Evolutionary conservation across 2,888 invertebrate genomes (phyloP).

Genomic region (Patella ulyssiponensis): DNA sequence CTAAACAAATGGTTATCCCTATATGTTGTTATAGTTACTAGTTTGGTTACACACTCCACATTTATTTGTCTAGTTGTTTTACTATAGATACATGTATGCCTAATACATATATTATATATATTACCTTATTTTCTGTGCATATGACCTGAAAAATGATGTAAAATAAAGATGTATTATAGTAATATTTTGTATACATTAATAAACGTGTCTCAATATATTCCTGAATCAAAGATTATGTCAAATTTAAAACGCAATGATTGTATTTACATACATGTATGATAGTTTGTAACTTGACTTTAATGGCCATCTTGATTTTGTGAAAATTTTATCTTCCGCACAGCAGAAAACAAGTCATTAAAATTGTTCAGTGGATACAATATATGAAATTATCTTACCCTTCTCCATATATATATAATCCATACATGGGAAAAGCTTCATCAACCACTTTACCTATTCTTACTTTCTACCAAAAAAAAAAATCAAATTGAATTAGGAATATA

Average conservation of each 20-base stretch:
- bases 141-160: constrained; percentile 22
- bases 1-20: background rate
- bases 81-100: no score
- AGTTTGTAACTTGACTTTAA: no score
- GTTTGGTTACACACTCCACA: no score
- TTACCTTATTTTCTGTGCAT: constrained; percentile 33
- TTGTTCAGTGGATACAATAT: background rate
- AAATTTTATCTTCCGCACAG: background rate
- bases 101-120: background rate
- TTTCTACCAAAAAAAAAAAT: constrained; percentile 47
- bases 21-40: background rate
- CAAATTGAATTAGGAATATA: background rate
- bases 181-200: background rate
- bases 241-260: no score
- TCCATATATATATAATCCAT: constrained; percentile 90
- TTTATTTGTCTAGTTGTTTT: no score
- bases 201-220: no score
- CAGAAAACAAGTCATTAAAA: background rate
- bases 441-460: constrained; percentile 73
- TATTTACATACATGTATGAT: no score
- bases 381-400: constrained; percentile 79
- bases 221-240: no score
- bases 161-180: background rate
- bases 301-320: background rate
- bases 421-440: constrained; percentile 80